Percentiles rank a stretch among this genome's conserved stretches.
Conservation (phyloP, 2,797 vertebrate species). For the Catostomus latipinnis region DNA sequence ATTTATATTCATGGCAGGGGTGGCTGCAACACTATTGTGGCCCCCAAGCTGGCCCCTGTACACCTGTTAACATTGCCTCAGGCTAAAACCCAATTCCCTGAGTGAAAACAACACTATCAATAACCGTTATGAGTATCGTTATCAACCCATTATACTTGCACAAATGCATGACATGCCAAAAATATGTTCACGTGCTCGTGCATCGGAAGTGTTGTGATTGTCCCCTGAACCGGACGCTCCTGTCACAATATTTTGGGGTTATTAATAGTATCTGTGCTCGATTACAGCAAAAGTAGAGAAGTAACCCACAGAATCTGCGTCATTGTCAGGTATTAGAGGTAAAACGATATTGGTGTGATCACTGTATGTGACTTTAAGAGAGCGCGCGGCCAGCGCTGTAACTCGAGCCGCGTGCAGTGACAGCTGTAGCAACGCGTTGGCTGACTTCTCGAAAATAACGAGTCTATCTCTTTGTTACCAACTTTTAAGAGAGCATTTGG, state of each 20-base stretch:
- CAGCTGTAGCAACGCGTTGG: constrained; percentile 68
- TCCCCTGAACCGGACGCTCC: not conserved
- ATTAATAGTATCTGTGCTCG: not conserved
- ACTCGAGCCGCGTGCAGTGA: constrained; percentile 70
- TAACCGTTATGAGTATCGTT: not conserved
- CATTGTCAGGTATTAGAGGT: constrained; percentile 37
- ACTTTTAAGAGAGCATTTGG: constrained; percentile 60
- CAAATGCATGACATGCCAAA: not conserved
- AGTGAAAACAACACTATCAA: constrained; percentile 10
- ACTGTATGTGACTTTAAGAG: constrained; percentile 64
- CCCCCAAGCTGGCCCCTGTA: constrained; percentile 16
- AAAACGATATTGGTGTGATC: constrained; percentile 59
- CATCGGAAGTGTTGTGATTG: not conserved
- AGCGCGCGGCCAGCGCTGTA: constrained; percentile 62
- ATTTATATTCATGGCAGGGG: constrained; percentile 35
- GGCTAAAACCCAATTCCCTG: constrained; percentile 27
- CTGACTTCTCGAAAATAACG: constrained; percentile 65
- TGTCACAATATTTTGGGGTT: constrained; percentile 14
- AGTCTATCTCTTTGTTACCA: constrained; percentile 66
- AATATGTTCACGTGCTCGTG: not conserved
- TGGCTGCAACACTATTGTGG: constrained; percentile 6
- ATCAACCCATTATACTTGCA: not conserved
- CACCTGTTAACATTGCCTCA: constrained; percentile 45
- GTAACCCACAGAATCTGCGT: constrained; percentile 6
- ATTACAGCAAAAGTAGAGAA: constrained; percentile 19